These are phyloP conservation scores for Coluber constrictor DNA, from an alignment of 2,797 vertebrate genomes.

Conservation along the genomic window DNA sequence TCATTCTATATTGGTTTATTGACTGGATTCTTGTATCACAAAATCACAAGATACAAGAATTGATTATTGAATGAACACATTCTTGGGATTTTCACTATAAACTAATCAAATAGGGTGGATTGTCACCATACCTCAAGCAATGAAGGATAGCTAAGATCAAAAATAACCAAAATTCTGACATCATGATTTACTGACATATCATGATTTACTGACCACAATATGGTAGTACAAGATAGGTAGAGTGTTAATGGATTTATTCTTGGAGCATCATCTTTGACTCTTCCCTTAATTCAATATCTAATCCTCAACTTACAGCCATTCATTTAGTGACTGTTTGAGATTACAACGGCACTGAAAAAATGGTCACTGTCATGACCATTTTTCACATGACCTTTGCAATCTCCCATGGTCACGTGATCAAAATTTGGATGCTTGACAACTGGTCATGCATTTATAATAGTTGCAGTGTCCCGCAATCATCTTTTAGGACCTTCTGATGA, in stretches of 20 bases:
- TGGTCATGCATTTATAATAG: background rate
- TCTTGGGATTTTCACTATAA: background rate
- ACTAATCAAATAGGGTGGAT: background rate
- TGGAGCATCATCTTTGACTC: background rate
- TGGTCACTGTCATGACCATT: background rate
- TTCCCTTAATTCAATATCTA: background rate
- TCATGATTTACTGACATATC: background rate
- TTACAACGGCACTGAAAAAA: background rate
- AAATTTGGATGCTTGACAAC: background rate
- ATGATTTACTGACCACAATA: background rate
- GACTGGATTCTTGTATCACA: background rate
- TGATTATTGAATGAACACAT: background rate
- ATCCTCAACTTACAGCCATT: too few relatives aligned
- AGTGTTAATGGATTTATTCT: background rate
- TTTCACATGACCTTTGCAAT: background rate
- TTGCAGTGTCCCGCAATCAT: background rate
- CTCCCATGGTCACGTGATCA: background rate
- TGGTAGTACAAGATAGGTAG: background rate
- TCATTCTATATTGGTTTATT: background rate
- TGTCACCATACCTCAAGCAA: background rate
- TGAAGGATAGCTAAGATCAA: background rate
- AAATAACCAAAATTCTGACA: background rate
- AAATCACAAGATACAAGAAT: too few relatives aligned
- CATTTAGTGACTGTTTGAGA: background rate
- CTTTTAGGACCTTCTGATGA: background rate